Evolutionary conservation across 2,888 invertebrate genomes (phyloP), one percentile per base, ranked within the genome.

Genomic region (Sylvicola cinctus): DNA sequence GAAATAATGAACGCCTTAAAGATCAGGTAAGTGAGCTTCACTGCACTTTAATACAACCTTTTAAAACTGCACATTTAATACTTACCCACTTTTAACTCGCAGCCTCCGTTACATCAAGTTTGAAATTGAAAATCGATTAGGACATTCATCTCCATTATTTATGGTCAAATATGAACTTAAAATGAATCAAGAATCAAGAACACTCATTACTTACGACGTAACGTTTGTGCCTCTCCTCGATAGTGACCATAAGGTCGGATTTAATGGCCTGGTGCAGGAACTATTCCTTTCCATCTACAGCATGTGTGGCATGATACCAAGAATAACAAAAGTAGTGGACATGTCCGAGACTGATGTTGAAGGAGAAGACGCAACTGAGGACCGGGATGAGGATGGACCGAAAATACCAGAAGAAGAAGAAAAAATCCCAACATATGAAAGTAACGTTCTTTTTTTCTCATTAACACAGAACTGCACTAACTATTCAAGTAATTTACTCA

Each of bases 211-310:
- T 16, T 85, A 87, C 0, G 70, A 71, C n/a, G n/a, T n/a, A n/a
- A n/a, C n/a, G n/a, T n/a, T n/a, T n/a, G n/a, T n/a, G n/a, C n/a
- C n/a, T n/a, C n/a, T n/a, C n/a, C n/a, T n/a, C n/a, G n/a, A n/a
- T n/a, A n/a, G n/a, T n/a, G n/a, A n/a, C n/a, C n/a, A n/a, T n/a
- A n/a, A n/a, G n/a, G n/a, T n/a, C n/a, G n/a, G 79, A 7, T 72
- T 88, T 41, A 68, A 70, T 29, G 63, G 63, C 34, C 65, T 74
- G 16, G 58, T 85, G 16, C 70, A 70, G 44, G 63, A 65, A 13
- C 64, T 88, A 44, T 61, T 87, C 45, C 69, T 76, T 34, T 81
- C 85, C 45, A 74, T 84, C 48, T 74, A 74, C 49, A 63, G 70
- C 32, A 81, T 84, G 64, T 68, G 75, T 11, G 67, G 70, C 5